Evolutionary conservation across 1,140 invertebrate species (phyloP).

Genomic region (Holcopasites calliopsidis): DNA sequence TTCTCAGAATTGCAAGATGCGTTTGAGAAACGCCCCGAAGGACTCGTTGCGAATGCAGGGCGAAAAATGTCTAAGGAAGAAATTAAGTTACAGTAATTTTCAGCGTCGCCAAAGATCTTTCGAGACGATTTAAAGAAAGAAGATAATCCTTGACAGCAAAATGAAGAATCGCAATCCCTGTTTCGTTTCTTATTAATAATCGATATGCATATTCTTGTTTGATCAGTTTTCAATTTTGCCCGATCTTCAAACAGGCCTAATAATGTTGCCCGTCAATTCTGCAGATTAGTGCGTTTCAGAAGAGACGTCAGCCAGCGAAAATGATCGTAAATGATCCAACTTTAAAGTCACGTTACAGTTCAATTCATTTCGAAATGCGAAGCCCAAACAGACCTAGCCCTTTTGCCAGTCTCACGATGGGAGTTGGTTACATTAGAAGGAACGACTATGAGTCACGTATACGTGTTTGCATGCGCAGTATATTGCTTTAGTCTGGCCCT

Average conservation of each 20-base stretch:
- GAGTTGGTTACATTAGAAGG: slow-evolving; percentile 42
- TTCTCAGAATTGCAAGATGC: background rate
- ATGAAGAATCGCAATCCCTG: too few species aligned
- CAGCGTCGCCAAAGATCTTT: too few species aligned
- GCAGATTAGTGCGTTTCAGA: background rate
- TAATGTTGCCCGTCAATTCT: too few species aligned
- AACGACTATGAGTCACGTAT: slow-evolving; percentile 37
- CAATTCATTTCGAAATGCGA: slow-evolving; percentile 36
- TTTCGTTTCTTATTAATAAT: too few species aligned
- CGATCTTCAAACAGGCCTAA: too few species aligned
- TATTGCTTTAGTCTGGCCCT: slow-evolving; percentile 20
- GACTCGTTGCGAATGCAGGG: background rate
- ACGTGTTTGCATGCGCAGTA: slow-evolving; percentile 23
- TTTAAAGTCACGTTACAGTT: slow-evolving; percentile 14
- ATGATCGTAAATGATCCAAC: slow-evolving; percentile 24
- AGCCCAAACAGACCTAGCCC: slow-evolving; percentile 21
- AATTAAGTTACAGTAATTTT: background rate
- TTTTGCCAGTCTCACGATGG: slow-evolving; percentile 24
- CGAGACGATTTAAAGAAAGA: too few species aligned
- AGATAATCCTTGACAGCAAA: too few species aligned
- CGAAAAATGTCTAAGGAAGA: background rate
- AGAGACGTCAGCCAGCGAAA: background rate
- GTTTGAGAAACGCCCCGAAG: background rate
- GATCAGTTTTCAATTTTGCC: too few species aligned
- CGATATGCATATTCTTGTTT: too few species aligned